Conservation (phyloP, 2,888 invertebrate species). For the Rhopalosiphum nymphaeae region DNA sequence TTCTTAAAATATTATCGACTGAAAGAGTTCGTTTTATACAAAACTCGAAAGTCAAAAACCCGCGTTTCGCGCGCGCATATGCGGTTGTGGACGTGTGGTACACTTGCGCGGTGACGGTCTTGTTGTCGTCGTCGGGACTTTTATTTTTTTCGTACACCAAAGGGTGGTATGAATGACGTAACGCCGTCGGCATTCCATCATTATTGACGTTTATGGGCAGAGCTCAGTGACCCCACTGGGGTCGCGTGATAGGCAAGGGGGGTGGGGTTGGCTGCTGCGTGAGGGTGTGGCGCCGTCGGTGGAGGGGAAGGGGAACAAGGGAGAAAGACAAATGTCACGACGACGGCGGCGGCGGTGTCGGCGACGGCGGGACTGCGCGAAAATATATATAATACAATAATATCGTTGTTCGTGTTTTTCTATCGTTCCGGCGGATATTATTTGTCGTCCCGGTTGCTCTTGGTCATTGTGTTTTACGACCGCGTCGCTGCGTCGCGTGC, state of each 20-base stretch:
- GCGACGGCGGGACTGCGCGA: slow-evolving; percentile 34
- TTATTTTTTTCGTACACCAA: slow-evolving; percentile 6
- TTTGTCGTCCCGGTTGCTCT: slow-evolving; percentile 67
- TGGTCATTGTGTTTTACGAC: not conserved
- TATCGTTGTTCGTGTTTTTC: slow-evolving; percentile 14
- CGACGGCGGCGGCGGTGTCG: slow-evolving; percentile 57
- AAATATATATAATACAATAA: not conserved
- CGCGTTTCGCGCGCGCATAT: not conserved
- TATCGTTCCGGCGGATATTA: slow-evolving; percentile 68
- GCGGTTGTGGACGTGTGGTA: not conserved
- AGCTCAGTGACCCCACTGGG: slow-evolving; percentile 55
- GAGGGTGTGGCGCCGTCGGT: not conserved
- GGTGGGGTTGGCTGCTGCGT: not conserved
- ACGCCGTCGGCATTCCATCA: slow-evolving; percentile 63
- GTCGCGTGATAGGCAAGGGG: not conserved
- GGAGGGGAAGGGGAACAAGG: not conserved
- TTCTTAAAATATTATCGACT: not conserved
- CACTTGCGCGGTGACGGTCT: slow-evolving; percentile 14
- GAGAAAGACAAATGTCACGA: slow-evolving; percentile 56
- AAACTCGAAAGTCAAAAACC: not conserved
- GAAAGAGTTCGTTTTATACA: not conserved
- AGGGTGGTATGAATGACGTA: slow-evolving; percentile 65
- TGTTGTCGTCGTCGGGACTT: slow-evolving; percentile 16
- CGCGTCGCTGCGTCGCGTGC: slow-evolving; percentile 4
- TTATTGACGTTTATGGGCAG: slow-evolving; percentile 63